A percentile compares a stretch with the other conserved stretches of the same genome.
Conservation (phyloP, 2,797 vertebrate species). For the Ataeniobius toweri region DNA sequence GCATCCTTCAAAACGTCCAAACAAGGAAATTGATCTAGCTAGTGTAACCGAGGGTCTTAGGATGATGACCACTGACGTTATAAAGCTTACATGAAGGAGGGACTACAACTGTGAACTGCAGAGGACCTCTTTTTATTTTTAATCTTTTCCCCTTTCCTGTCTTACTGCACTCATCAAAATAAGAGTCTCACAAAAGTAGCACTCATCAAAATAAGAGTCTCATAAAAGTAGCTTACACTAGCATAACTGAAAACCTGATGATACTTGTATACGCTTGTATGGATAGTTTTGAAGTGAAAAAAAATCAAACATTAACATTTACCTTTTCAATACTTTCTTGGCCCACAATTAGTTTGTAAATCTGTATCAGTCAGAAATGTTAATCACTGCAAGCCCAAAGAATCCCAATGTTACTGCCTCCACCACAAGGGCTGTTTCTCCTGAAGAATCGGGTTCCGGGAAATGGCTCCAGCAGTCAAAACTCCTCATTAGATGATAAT, state of each 20-base stretch:
- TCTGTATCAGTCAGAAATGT: neutral
- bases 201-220: too few relatives aligned
- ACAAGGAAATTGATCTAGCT: neutral
- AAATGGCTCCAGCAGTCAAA: neutral
- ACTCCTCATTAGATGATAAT: neutral
- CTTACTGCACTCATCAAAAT: too few relatives aligned
- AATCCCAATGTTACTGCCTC: neutral
- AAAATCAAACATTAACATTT: neutral
- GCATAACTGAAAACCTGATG: neutral
- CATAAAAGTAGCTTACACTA: neutral
- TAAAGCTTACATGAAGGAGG: too few relatives aligned
- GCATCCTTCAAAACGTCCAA: neutral
- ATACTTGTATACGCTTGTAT: neutral
- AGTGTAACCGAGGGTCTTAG: too few relatives aligned
- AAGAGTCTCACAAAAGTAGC: too few relatives aligned
- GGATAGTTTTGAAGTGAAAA: neutral
- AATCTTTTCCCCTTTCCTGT: too few relatives aligned
- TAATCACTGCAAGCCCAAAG: neutral
- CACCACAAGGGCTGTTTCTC: neutral
- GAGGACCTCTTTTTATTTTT: too few relatives aligned
- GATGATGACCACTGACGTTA: too few relatives aligned
- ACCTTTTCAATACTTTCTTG: neutral
- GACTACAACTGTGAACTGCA: too few relatives aligned
- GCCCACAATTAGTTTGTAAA: neutral
- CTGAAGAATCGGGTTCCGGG: neutral